Conservation (phyloP, 2,888 invertebrate genomes). For the Drosophila anomalata region DNA sequence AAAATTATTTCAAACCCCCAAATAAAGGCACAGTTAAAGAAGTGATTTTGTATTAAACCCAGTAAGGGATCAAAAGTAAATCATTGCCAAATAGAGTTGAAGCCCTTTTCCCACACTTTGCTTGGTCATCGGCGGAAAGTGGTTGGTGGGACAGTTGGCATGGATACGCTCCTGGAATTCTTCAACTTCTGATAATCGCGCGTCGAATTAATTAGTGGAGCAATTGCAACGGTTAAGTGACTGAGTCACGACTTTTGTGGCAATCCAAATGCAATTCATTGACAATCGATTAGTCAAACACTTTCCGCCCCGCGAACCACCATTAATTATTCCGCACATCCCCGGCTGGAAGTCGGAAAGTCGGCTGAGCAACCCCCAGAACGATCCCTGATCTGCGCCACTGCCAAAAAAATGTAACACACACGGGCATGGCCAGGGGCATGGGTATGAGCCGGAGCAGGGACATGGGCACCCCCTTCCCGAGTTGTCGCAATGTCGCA, state of each 20-base stretch:
- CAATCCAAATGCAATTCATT: slow-evolving; percentile 76
- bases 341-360: slow-evolving; percentile 11
- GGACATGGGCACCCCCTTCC: neutral
- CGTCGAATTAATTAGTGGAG: slow-evolving; percentile 67
- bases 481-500: slow-evolving; percentile 42
- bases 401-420: slow-evolving; percentile 35
- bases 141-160: slow-evolving; percentile 23
- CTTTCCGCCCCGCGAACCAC: slow-evolving; percentile 68
- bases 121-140: slow-evolving; percentile 17
- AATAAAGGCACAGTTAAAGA: neutral
- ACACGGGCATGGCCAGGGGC: neutral
- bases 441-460: neutral
- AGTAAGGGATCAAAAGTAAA: neutral
- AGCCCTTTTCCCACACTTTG: neutral
- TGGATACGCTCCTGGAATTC: slow-evolving; percentile 22
- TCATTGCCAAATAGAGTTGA: neutral
- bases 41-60: neutral
- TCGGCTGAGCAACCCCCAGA: slow-evolving; percentile 44
- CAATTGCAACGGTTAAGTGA: slow-evolving; percentile 75
- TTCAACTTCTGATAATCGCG: slow-evolving; percentile 53
- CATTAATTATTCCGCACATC: slow-evolving; percentile 66
- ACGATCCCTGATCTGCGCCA: slow-evolving; percentile 37
- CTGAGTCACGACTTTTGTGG: slow-evolving; percentile 48
- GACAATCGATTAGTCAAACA: slow-evolving; percentile 79
- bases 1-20: too few species aligned